Evolutionary conservation across 2,797 vertebrate genomes (phyloP).

Genomic region (Semotilus atromaculatus): DNA sequence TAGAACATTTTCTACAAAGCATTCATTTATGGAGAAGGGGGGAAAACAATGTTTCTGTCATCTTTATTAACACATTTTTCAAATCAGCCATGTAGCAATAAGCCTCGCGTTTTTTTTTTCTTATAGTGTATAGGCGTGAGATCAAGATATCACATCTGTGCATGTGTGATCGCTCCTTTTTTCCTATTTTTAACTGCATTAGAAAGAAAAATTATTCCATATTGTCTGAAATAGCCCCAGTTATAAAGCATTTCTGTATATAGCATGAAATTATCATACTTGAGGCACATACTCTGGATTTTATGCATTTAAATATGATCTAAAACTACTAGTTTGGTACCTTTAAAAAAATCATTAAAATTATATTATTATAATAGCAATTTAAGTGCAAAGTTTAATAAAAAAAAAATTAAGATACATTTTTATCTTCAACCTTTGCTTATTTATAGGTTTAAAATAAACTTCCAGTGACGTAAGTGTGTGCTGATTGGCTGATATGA

Average conservation of each 20-base stretch:
- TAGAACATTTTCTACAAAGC: not conserved
- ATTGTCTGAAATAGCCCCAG: not conserved
- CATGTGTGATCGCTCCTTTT: conserved; percentile 13
- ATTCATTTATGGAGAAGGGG: not conserved
- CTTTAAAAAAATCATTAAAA: too few species aligned
- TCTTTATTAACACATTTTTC: conserved; percentile 21
- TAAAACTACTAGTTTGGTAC: too few species aligned
- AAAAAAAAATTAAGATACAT: too few species aligned
- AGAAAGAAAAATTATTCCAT: not conserved
- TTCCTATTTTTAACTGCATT: conserved; percentile 10
- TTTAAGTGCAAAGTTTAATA: too few species aligned
- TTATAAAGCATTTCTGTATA: not conserved
- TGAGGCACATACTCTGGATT: not conserved
- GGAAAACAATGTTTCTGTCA: not conserved
- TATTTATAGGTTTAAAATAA: too few species aligned
- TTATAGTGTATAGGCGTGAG: not conserved
- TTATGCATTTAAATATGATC: too few species aligned
- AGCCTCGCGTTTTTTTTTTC: not conserved
- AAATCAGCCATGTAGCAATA: not conserved
- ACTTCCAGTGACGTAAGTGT: too few species aligned
- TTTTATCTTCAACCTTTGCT: too few species aligned
- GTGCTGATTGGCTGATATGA: too few species aligned
- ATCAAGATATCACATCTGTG: conserved; percentile 10
- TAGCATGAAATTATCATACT: not conserved
- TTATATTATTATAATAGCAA: too few species aligned